A percentile compares a stretch with the other conserved stretches of the same genome.
Conservation (phyloP, 2,797 vertebrate genomes). For the Austrolebias charrua region DNA sequence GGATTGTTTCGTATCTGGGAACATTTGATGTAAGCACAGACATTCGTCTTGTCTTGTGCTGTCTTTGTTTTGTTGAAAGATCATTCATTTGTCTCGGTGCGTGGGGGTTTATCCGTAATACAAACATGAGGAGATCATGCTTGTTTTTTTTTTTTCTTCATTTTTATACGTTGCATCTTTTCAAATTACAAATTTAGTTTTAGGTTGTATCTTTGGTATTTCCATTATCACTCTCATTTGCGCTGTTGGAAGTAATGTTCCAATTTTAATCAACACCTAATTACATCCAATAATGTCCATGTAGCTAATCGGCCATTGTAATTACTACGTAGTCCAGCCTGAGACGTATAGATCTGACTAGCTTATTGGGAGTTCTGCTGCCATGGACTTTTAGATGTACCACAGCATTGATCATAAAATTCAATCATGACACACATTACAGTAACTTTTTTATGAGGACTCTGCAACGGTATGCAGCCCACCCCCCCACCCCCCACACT, state of each 20-base stretch:
- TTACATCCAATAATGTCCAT: conserved; percentile 73
- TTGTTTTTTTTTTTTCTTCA: conserved; percentile 23
- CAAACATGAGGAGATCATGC: conserved; percentile 27
- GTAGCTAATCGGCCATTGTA: conserved; percentile 68
- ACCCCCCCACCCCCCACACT: conserved; percentile 44
- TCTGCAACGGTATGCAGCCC: conserved; percentile 52
- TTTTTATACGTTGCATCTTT: conserved; percentile 1
- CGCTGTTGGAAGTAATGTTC: conserved; percentile 55
- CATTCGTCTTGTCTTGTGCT: conserved; percentile 76
- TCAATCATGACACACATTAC: conserved; percentile 72
- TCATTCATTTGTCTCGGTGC: conserved; percentile 68
- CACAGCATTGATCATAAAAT: conserved; percentile 72
- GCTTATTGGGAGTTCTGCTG: conserved; percentile 41
- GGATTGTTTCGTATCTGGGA: conserved; percentile 73
- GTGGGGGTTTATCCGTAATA: conserved; percentile 64
- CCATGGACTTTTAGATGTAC: conserved; percentile 43
- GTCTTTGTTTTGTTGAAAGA: conserved; percentile 62
- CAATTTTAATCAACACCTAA: conserved; percentile 72
- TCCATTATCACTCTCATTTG: conserved; percentile 51
- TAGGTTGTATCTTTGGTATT: conserved; percentile 29
- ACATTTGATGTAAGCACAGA: conserved; percentile 69
- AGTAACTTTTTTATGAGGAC: conserved; percentile 72
- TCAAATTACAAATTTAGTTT: conserved; percentile 32
- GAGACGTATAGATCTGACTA: conserved; percentile 61
- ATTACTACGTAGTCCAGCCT: conserved; percentile 59